Evolutionary conservation across 2,888 invertebrate species (phyloP), one percentile per base, ranked within the genome.

Genomic region (Lithodes maja): DNA sequence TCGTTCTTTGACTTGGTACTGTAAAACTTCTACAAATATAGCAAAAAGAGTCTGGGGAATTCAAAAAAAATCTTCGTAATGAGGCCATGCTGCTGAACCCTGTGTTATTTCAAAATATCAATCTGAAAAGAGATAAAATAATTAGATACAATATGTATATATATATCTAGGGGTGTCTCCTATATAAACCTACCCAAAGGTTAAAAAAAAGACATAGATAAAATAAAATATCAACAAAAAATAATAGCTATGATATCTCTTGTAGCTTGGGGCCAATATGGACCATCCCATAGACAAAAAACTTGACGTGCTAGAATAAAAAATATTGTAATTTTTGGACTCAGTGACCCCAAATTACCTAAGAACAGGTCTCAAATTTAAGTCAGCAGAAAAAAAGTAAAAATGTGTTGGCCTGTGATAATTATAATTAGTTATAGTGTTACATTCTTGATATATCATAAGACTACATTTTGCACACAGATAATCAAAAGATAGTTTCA

Each of bases 11-110:
- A 54, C 75, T 81, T 69, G 17, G 15, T n/a, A 82, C 54, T 17
- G 74, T 81, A 54, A 52, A 81, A 52, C 82, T 52, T 15, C 69
- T 74, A 82, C 81, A 86, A n/a, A 86, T 82, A 54, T 81, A 86
- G 17, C 82, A 86, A 71, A 81, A 81, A 3, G 86, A 75, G 54
- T 85, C 77, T 17, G 55, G 75, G 3, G 17, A 33, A 54, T 85
- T 85, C 1, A 77, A 5, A 77, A 33, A 77, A 7, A 53, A 15
- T 1, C 77, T 82, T 17, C 54, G 53, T 54, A 53, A 9, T 80
- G 80, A 53, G 54, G 61, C 80, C 54, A 80, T 80, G 69, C 7
- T 33, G 33, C 33, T 33, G 33, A 33, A 33, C 33, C 33, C 33
- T 33, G 33, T 33, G 33, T 33, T 33, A 33, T 33, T 33, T 33